These are phyloP conservation scores for Dynastes grantii DNA, from an alignment of 2,888 invertebrate genomes.

Conservation along the genomic window DNA sequence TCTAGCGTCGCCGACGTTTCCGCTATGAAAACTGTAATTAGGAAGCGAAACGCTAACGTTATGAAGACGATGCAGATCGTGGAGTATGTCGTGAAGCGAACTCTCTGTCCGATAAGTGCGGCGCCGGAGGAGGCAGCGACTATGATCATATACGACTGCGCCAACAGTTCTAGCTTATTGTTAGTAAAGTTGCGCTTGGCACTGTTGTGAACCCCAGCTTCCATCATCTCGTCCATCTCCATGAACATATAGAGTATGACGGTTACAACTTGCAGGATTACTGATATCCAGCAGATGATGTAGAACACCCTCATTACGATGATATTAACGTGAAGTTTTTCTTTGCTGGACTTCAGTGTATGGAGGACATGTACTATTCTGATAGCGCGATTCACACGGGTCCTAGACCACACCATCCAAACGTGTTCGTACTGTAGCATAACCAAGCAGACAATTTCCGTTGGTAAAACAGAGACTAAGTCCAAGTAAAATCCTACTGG, in stretches of 20 bases:
- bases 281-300: constrained; percentile 47
- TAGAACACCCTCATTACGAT: constrained; percentile 51
- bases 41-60: constrained; percentile 38
- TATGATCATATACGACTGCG: constrained; percentile 38
- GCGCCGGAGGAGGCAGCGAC: constrained; percentile 40
- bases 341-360: constrained; percentile 49
- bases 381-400: constrained; percentile 56
- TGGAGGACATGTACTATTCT: constrained; percentile 53
- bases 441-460: constrained; percentile 53
- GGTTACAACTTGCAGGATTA: constrained; percentile 39
- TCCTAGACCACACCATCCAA: constrained; percentile 52
- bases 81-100: constrained; percentile 28
- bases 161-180: constrained; percentile 9
- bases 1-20: constrained; percentile 51
- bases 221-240: not conserved
- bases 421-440: constrained; percentile 25
- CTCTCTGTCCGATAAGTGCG: constrained; percentile 1
- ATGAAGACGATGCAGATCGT: constrained; percentile 46
- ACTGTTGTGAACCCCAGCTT: not conserved
- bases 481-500: constrained; percentile 56
- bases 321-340: constrained; percentile 57
- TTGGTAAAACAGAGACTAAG: constrained; percentile 52
- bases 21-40: constrained; percentile 49
- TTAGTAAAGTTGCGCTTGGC: not conserved
- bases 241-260: constrained; percentile 28